Conservation (phyloP, 2,113 vertebrate genomes). For the Lichenostomus cassidix region DNA sequence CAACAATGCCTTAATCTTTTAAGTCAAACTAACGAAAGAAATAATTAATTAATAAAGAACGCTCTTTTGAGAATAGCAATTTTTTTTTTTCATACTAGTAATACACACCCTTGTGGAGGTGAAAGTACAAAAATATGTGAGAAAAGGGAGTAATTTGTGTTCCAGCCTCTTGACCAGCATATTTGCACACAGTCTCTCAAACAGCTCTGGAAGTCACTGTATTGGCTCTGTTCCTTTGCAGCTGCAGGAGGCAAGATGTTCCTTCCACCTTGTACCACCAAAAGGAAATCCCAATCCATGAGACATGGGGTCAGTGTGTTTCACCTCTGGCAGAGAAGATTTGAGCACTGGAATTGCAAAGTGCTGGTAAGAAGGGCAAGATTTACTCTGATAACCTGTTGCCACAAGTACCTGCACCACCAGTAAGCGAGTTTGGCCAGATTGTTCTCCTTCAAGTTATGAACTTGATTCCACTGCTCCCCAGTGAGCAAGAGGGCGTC, state of each 20-base stretch:
- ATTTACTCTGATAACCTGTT: not conserved
- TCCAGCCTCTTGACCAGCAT: not conserved
- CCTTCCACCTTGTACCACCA: not conserved
- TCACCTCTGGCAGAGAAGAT: not conserved
- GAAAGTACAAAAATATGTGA: not conserved
- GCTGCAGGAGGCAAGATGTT: constrained; percentile 48
- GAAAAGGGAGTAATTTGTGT: not conserved
- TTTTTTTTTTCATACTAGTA: not conserved
- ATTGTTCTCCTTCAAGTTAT: not conserved
- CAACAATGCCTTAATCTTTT: not conserved
- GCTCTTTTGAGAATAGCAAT: not conserved
- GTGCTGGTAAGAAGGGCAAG: not conserved
- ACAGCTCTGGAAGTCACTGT: not conserved
- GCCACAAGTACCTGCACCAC: not conserved
- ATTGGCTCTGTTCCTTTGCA: constrained; percentile 30
- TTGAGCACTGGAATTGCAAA: not conserved
- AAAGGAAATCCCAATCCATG: not conserved
- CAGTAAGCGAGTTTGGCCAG: not conserved
- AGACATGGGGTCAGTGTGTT: constrained; percentile 10
- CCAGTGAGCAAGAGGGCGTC: not conserved
- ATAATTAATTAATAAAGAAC: not conserved
- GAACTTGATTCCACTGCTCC: not conserved
- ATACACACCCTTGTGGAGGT: not conserved
- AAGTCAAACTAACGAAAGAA: not conserved
- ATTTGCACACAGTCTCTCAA: not conserved